Conservation (phyloP, 2,888 invertebrate genomes). For the Lasioglossum leucozonium region DNA sequence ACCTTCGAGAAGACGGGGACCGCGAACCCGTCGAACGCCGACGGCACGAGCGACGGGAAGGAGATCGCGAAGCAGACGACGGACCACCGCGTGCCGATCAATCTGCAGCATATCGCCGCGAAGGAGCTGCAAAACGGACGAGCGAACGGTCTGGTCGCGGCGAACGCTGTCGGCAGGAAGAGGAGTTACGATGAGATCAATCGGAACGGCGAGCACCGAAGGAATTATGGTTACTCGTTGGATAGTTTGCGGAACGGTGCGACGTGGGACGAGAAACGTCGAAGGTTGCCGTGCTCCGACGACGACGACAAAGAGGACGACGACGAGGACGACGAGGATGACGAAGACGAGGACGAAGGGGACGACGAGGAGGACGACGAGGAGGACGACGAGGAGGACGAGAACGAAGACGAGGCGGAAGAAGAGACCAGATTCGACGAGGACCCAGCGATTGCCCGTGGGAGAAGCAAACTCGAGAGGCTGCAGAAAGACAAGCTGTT, state of each 20-base stretch:
- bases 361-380: conserved; percentile 50
- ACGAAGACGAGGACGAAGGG: conserved; percentile 65
- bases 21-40: conserved; percentile 40
- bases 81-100: conserved; percentile 33
- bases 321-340: conserved; percentile 60
- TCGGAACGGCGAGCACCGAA: conserved; percentile 77
- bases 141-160: conserved; percentile 67
- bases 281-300: conserved; percentile 44
- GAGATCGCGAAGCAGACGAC: conserved; percentile 62
- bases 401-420: conserved; percentile 58
- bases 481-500: conserved; percentile 77
- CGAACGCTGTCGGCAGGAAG: conserved; percentile 55
- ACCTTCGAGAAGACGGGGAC: conserved; percentile 36
- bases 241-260: conserved; percentile 49
- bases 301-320: conserved; percentile 59
- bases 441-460: conserved; percentile 34
- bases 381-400: conserved; percentile 67
- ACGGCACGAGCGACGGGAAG: conserved; percentile 69
- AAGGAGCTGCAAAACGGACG: conserved; percentile 61
- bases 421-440: conserved; percentile 49
- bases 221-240: conserved; percentile 56
- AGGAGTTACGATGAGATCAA: conserved; percentile 65
- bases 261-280: conserved; percentile 69
- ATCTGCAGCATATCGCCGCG: conserved; percentile 43
- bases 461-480: conserved; percentile 72